Conservation (phyloP, 2,888 invertebrate species). For the Acleris cristana region DNA sequence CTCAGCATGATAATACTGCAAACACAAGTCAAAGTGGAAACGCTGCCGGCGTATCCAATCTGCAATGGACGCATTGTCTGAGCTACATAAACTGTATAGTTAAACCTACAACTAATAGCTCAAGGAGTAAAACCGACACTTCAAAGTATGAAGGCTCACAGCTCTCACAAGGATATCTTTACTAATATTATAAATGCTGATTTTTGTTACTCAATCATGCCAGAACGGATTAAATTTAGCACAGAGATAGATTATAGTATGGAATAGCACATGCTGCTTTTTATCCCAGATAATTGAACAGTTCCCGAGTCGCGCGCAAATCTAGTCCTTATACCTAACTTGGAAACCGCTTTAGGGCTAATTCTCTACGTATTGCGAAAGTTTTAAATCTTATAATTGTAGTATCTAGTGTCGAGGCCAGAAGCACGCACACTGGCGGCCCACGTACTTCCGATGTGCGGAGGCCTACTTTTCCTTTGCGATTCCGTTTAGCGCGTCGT, state of each 20-base stretch:
- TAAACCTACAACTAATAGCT: neutral
- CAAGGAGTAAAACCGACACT: neutral
- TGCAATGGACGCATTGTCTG: slow-evolving; percentile 33
- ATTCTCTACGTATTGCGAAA: neutral
- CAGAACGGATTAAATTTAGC: too few species aligned
- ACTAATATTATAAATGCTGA: too few species aligned
- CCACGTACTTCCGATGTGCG: slow-evolving; percentile 47
- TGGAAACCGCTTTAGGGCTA: neutral
- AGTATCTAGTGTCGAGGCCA: neutral
- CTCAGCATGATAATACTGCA: slow-evolving; percentile 6
- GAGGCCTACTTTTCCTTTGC: slow-evolving; percentile 42
- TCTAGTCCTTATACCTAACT: neutral
- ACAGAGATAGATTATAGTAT: too few species aligned
- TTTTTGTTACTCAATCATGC: too few species aligned
- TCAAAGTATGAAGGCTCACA: neutral
- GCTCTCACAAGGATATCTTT: too few species aligned
- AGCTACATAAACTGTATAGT: slow-evolving; percentile 17
- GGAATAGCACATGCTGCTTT: too few species aligned
- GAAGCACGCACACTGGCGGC: slow-evolving; percentile 25
- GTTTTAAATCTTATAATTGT: neutral
- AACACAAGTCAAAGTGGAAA: slow-evolving; percentile 12
- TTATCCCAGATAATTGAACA: too few species aligned
- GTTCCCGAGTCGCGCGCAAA: too few species aligned
- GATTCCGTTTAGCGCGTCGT: slow-evolving; percentile 13
- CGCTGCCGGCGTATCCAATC: slow-evolving; percentile 22